Evolutionary conservation across 1,140 invertebrate genomes (phyloP), one percentile per base, ranked within the genome.

Genomic region (Xylocopa sonorina): DNA sequence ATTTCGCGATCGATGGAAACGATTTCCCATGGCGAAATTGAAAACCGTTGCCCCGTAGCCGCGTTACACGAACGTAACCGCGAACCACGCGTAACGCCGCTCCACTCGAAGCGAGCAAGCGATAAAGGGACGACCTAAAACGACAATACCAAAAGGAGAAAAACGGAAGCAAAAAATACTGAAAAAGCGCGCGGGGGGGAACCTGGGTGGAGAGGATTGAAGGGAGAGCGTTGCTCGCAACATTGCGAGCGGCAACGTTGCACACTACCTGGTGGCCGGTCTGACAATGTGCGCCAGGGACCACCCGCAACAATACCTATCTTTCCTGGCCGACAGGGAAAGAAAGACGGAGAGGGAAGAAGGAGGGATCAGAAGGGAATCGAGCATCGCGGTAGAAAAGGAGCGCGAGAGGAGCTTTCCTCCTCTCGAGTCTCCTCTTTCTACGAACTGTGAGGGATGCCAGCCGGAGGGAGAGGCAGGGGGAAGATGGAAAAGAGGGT

Each of bases 231-330:
- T 51, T 48, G 82, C 29, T 78, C 81, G 91, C 89, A 91, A 92
- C 90, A 91, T 92, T 91, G 90, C 89, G 85, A 90, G 84, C 89
- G 91, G 91, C 91, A 92, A 92, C 90, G 90, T 80, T 90, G 91
- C 90, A 88, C 89, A 89, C 90, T 91, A 90, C 89, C 91, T 91
- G 90, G 91, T 92, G 90, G 91, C 88, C 90, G 90, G 87, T 91
- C 90, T 92, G 91, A 92, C 91, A 92, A 92, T 92, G 88, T 91
- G 89, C 91, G 87, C 87, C 86, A 78, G 78, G 90, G 91, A 92
- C 91, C 91, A 92, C 91, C 91, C 91, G 91, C 91, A 92, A 92
- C 90, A 91, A 92, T 91, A 87, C 89, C 90, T 91, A 91, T 92
- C 91, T 91, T 89, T 89, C 78, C 88, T 88, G 87, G 87, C 85